phyloP scores from a whole-genome alignment of 2,888 invertebrate species.

The Yponomeuta malinellus region DNA sequence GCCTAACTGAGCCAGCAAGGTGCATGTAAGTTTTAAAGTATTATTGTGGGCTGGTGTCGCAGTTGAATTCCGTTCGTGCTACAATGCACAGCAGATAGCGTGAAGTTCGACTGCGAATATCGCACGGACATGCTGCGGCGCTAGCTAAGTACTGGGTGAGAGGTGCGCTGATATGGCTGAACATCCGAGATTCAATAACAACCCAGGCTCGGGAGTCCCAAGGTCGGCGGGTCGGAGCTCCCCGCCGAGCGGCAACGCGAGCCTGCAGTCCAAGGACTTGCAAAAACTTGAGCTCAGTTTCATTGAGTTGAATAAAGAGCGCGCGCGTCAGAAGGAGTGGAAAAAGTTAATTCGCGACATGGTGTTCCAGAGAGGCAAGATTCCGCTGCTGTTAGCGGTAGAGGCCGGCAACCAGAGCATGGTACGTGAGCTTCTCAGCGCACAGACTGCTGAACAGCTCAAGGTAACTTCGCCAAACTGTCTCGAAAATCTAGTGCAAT shows the following conservation, averaged over 20 bases:
- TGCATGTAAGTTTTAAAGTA: slow-evolving; percentile 57
- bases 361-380: slow-evolving; percentile 90
- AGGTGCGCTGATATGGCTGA: slow-evolving; percentile 9
- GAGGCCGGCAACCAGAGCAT: slow-evolving; percentile 97
- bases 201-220: background rate
- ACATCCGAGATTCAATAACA: slow-evolving; percentile 7
- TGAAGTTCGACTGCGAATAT: slow-evolving; percentile 28
- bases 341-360: slow-evolving; percentile 75
- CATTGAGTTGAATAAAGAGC: slow-evolving; percentile 70
- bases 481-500: background rate
- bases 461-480: slow-evolving; percentile 64
- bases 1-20: slow-evolving; percentile 42
- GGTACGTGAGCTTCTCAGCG: slow-evolving; percentile 92
- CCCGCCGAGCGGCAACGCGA: slow-evolving; percentile 37
- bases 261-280: slow-evolving; percentile 43
- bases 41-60: slow-evolving; percentile 47
- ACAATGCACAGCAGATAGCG: slow-evolving; percentile 54
- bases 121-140: background rate
- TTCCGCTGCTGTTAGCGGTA: slow-evolving; percentile 94
- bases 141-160: background rate
- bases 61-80: slow-evolving; percentile 56
- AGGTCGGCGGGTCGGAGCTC: slow-evolving; percentile 46
- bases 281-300: slow-evolving; percentile 69
- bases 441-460: slow-evolving; percentile 91
- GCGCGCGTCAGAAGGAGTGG: slow-evolving; percentile 71